Evolutionary conservation across 2,113 vertebrate genomes (phyloP), one percentile per base, ranked within the genome.

Genomic region (Rana temporaria): DNA sequence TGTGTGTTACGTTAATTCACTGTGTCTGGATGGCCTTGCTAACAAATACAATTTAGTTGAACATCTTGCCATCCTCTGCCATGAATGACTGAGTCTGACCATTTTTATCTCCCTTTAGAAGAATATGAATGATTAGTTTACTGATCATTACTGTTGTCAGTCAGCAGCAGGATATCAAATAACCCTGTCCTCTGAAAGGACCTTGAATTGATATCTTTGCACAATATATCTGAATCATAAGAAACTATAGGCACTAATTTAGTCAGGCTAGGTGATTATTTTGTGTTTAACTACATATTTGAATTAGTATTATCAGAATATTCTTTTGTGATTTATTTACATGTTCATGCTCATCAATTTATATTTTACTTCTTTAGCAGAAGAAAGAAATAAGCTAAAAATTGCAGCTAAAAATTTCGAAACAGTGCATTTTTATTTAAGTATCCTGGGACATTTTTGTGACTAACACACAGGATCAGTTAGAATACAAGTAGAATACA

Each of bases 41-140:
- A 68, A 75, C 73, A 68, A 22, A 76, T 56, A 83, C 81, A 76
- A 83, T 83, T 76, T 83, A 55, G 53, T 68, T 76, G 20, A 67
- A 68, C 20, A 26, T 68, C 30, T 83, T 76, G 53, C 63, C 52
- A 63, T 68, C 67, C 52, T 60, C 30, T 32, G 48, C 32, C 32
- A 60, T 48, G 34, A 34, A 59, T 76, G 73, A 75, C 8, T 34
- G 69, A 67, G 20, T 64, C 48, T n/a, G 32, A 14, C 32, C 63
- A 76, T 60, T 68, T 67, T 68, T 76, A 83, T 76, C 56, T 24
- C 72, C 68, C 26, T 48, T 32, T 57, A 34, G 38, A 59, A 68
- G 55, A 76, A 80, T 80, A 71, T 80, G 68, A 83, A n/a, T 48
- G 64, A 67, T 76, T 83, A 75, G 63, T 76, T 59, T 76, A 83